Evolutionary conservation across 2,888 invertebrate species (phyloP).

Genomic region (Stenolophus ochropezus): DNA sequence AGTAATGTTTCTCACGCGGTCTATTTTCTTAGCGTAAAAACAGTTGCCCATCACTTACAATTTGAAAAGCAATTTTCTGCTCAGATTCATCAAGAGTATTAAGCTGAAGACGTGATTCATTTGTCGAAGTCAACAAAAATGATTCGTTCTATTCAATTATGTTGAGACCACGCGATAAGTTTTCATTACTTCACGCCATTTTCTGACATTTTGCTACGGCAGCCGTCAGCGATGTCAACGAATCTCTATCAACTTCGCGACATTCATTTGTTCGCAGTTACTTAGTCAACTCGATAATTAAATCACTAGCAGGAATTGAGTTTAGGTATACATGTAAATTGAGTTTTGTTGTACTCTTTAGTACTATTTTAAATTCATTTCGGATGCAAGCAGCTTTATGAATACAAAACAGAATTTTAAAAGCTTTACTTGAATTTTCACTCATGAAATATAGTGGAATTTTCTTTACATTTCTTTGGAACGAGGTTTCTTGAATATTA

Average conservation of each 20-base stretch:
- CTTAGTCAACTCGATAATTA: neutral
- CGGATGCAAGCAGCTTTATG: slow-evolving; percentile 27
- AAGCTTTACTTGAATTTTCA: slow-evolving; percentile 50
- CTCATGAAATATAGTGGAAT: slow-evolving; percentile 33
- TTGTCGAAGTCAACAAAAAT: slow-evolving; percentile 51
- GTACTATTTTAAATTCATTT: slow-evolving; percentile 35
- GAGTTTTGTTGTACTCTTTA: slow-evolving; percentile 28
- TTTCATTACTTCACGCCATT: slow-evolving; percentile 23
- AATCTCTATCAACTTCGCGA: slow-evolving; percentile 1
- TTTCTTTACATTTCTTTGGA: slow-evolving; percentile 27
- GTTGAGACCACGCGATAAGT: slow-evolving; percentile 40
- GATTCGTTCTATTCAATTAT: slow-evolving; percentile 52
- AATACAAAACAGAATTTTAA: slow-evolving; percentile 52
- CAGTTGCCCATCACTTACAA: slow-evolving; percentile 41
- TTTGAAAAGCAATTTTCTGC: slow-evolving; percentile 50
- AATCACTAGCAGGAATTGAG: neutral
- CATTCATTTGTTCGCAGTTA: slow-evolving; percentile 30
- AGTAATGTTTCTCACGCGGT: slow-evolving; percentile 33
- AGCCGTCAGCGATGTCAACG: slow-evolving; percentile 3
- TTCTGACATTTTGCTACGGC: neutral
- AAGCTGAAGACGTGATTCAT: slow-evolving; percentile 48
- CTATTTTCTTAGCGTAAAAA: slow-evolving; percentile 22
- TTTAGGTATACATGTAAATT: slow-evolving; percentile 8
- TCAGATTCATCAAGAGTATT: slow-evolving; percentile 23
- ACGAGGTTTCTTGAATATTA: neutral